Conservation (phyloP, 1,140 invertebrate genomes). For the Dermatophagoides farinae region DNA sequence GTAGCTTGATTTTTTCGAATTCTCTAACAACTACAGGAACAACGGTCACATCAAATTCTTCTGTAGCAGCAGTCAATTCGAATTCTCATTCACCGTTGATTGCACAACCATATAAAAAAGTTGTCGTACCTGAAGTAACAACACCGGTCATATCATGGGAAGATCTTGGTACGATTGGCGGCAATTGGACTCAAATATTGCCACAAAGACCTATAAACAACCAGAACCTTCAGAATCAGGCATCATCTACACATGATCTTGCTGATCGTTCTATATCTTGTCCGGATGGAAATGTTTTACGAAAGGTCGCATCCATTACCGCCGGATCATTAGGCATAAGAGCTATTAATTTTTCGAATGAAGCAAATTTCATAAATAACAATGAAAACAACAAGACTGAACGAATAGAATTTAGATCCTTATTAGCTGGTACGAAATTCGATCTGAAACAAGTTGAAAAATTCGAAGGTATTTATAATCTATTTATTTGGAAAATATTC, state of each 20-base stretch:
- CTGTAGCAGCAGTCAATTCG: too few relatives aligned
- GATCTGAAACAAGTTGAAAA: neutral
- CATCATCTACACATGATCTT: neutral
- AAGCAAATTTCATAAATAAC: neutral
- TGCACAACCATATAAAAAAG: neutral
- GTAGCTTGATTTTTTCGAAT: too few relatives aligned
- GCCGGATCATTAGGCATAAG: slow-evolving; percentile 42
- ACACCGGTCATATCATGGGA: neutral
- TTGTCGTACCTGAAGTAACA: neutral
- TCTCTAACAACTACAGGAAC: neutral
- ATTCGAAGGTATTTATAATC: too few relatives aligned
- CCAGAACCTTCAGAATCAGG: neutral
- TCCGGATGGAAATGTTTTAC: slow-evolving; percentile 42
- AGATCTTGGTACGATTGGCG: too few relatives aligned
- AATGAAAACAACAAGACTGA: slow-evolving; percentile 29
- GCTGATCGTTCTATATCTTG: neutral
- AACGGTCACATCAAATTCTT: neutral
- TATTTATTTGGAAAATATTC: too few relatives aligned
- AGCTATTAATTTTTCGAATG: slow-evolving; percentile 17
- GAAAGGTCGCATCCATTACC: slow-evolving; percentile 60
- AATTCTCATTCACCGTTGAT: neutral
- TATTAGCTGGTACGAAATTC: neutral
- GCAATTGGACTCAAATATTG: too few relatives aligned
- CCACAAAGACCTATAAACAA: too few relatives aligned
- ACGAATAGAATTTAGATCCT: slow-evolving; percentile 19